Conservation (phyloP, 2,888 invertebrate genomes). For the Scaptomyza flava region DNA sequence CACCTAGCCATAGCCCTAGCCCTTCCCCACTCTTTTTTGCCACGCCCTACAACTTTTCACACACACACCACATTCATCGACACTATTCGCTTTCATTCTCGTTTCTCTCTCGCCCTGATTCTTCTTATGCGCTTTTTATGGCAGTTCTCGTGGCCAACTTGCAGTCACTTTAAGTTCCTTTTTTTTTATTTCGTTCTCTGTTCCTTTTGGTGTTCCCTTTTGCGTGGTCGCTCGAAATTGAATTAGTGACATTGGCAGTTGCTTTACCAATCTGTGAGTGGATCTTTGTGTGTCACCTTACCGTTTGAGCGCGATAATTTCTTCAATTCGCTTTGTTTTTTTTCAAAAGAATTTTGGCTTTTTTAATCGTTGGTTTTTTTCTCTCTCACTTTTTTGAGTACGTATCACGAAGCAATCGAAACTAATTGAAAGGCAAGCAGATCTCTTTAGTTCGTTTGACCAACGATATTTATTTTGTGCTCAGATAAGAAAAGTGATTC, state of each 20-base stretch:
- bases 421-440: neutral
- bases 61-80: conserved; percentile 32
- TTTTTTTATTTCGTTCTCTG: conserved; percentile 14
- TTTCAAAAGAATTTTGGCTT: neutral
- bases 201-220: conserved; percentile 26
- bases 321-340: neutral
- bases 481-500: no score
- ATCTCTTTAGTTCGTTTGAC: neutral
- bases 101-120: conserved; percentile 31
- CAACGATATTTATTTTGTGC: no score
- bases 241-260: conserved; percentile 76
- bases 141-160: conserved; percentile 78
- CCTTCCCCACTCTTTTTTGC: neutral
- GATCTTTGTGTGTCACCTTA: conserved; percentile 38
- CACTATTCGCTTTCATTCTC: conserved; percentile 46
- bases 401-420: neutral
- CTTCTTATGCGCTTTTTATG: conserved; percentile 68
- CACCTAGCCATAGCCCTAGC: neutral
- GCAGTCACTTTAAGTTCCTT: conserved; percentile 57
- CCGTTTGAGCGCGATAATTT: conserved; percentile 44
- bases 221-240: conserved; percentile 65
- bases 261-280: conserved; percentile 61
- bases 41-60: neutral
- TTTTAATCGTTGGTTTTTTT: conserved; percentile 17
- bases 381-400: neutral